These are phyloP conservation scores for Entomobrya proxima DNA, from an alignment of 2,888 invertebrate genomes.

Conservation along the genomic window DNA sequence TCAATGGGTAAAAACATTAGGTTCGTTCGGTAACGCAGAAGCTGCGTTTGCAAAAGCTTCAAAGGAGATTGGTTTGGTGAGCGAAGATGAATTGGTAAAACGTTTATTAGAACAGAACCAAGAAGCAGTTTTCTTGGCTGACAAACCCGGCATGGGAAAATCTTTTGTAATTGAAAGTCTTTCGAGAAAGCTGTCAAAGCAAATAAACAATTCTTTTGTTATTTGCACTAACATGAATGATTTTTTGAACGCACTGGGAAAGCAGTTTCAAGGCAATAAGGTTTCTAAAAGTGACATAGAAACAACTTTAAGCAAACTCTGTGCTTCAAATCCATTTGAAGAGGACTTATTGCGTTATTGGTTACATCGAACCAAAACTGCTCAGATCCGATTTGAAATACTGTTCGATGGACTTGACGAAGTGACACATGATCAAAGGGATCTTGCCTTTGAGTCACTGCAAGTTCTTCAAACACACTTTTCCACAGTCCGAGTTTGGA, in stretches of 20 bases:
- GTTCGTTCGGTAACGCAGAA: too few relatives aligned
- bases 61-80: too few relatives aligned
- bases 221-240: not conserved
- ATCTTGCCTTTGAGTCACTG: not conserved
- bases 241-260: not conserved
- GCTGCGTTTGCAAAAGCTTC: too few relatives aligned
- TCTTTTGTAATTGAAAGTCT: not conserved
- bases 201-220: not conserved
- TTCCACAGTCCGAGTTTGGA: not conserved
- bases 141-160: not conserved
- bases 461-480: not conserved
- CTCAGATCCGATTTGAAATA: not conserved
- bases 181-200: not conserved
- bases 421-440: not conserved
- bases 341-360: not conserved
- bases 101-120: too few relatives aligned
- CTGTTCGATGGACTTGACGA: not conserved
- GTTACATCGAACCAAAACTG: too few relatives aligned
- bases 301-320: not conserved
- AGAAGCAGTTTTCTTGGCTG: not conserved
- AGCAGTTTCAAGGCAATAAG: too few relatives aligned
- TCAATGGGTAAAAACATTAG: too few relatives aligned
- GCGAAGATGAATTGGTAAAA: too few relatives aligned
- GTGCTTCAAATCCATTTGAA: not conserved
- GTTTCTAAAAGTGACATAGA: not conserved